A percentile compares a stretch with the other conserved stretches of the same genome.
Evolutionary conservation across 2,888 invertebrate species (phyloP).

Genomic region (Leptinotarsa peninsularis): DNA sequence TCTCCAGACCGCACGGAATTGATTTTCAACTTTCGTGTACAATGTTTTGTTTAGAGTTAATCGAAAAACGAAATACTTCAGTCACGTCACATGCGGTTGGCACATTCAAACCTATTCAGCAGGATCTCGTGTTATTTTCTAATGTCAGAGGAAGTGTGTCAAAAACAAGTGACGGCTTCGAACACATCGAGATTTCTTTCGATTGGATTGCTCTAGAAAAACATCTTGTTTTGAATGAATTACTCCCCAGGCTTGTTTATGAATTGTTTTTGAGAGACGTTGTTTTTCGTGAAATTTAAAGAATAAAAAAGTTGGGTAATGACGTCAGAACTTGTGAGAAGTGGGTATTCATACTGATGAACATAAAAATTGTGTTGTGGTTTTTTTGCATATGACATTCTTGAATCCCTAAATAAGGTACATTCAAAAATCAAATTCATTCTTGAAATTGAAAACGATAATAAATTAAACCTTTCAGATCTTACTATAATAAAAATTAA

Average conservation of each 20-base stretch:
- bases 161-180: slow-evolving; percentile 43
- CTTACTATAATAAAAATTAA: too few species aligned
- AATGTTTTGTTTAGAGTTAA: slow-evolving; percentile 38
- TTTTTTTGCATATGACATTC: too few species aligned
- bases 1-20: slow-evolving; percentile 39
- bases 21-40: slow-evolving; percentile 41
- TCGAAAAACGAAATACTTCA: slow-evolving; percentile 37
- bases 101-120: slow-evolving; percentile 30
- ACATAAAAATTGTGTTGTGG: too few species aligned
- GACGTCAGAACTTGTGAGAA: background rate
- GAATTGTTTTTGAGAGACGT: slow-evolving; percentile 1
- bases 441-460: too few species aligned
- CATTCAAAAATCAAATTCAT: too few species aligned
- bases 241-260: slow-evolving; percentile 1
- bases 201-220: slow-evolving; percentile 20
- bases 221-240: background rate
- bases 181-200: slow-evolving; percentile 26
- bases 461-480: too few species aligned
- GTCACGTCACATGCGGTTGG: slow-evolving; percentile 40
- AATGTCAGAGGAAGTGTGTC: slow-evolving; percentile 40
- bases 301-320: background rate
- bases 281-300: background rate
- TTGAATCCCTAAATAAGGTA: too few species aligned
- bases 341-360: background rate
- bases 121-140: slow-evolving; percentile 37